These are phyloP conservation scores for Leptinotarsa peninsularis DNA, from an alignment of 2,888 invertebrate genomes.

Conservation along the genomic window DNA sequence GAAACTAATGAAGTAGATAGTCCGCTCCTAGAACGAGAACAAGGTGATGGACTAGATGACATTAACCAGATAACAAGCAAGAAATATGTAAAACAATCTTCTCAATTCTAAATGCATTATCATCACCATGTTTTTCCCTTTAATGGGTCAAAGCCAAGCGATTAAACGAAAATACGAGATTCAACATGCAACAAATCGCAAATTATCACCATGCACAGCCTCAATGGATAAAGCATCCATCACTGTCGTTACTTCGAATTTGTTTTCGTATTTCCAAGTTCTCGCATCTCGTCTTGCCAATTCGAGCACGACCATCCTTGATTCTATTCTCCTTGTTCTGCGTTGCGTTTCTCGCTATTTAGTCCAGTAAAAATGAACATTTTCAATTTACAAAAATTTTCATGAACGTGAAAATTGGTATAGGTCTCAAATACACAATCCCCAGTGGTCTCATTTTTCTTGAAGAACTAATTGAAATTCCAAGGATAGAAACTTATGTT, in stretches of 20 bases:
- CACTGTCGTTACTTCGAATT: not conserved
- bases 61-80: not conserved
- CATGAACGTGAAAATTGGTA: too few species aligned
- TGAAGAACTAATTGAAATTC: too few species aligned
- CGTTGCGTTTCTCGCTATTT: constrained; percentile 1
- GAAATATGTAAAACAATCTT: not conserved
- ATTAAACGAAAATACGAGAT: not conserved
- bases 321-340: constrained; percentile 19
- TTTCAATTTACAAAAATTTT: too few species aligned
- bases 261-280: not conserved
- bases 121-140: not conserved
- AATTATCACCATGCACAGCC: not conserved
- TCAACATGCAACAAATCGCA: constrained; percentile 2
- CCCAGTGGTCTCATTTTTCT: too few species aligned
- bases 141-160: constrained; percentile 9
- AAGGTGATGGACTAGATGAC: not conserved
- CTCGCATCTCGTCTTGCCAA: constrained; percentile 21
- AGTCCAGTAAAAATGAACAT: too few species aligned
- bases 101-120: not conserved
- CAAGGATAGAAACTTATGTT: too few species aligned
- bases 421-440: too few species aligned
- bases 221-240: not conserved
- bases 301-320: constrained; percentile 23
- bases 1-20: not conserved
- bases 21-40: too few species aligned